Evolutionary conservation across 2,797 vertebrate species (phyloP).

Genomic region (Dermochelys coriacea): DNA sequence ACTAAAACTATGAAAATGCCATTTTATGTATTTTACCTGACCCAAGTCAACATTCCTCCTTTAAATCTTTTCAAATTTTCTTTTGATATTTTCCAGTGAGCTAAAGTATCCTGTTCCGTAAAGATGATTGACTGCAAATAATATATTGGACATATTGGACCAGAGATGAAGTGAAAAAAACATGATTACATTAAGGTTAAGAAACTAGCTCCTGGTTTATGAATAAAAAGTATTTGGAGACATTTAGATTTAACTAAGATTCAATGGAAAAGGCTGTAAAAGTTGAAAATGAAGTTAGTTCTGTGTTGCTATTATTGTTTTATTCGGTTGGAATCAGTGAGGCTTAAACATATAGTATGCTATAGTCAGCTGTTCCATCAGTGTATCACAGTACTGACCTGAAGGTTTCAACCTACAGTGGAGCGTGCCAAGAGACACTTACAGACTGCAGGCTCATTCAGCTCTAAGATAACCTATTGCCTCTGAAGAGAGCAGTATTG

Average conservation of each 20-base stretch:
- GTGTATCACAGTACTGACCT: conserved; percentile 26
- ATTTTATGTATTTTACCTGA: conserved; percentile 61
- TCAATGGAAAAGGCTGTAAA: neutral
- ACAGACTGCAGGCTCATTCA: neutral
- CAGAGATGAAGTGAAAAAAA: conserved; percentile 41
- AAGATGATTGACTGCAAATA: conserved; percentile 45
- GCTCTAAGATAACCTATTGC: conserved; percentile 14
- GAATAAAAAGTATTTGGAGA: neutral
- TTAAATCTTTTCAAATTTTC: conserved; percentile 68
- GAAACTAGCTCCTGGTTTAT: neutral
- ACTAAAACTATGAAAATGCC: conserved; percentile 61
- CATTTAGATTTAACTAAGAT: neutral
- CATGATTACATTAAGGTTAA: neutral
- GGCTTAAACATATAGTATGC: neutral
- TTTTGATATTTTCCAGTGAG: conserved; percentile 62
- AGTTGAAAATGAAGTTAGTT: conserved; percentile 25
- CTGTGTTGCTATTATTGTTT: neutral
- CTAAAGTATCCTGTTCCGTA: conserved; percentile 60
- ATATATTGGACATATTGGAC: conserved; percentile 39
- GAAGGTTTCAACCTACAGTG: neutral
- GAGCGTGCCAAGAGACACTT: accelerated
- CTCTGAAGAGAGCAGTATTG: conserved; percentile 20
- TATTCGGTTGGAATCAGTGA: conserved; percentile 8
- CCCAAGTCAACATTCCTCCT: conserved; percentile 28
- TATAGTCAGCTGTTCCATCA: neutral